Base-by-base conservation (phyloP, 2,113 vertebrate genomes). In the Myodes glareolus region DNA sequence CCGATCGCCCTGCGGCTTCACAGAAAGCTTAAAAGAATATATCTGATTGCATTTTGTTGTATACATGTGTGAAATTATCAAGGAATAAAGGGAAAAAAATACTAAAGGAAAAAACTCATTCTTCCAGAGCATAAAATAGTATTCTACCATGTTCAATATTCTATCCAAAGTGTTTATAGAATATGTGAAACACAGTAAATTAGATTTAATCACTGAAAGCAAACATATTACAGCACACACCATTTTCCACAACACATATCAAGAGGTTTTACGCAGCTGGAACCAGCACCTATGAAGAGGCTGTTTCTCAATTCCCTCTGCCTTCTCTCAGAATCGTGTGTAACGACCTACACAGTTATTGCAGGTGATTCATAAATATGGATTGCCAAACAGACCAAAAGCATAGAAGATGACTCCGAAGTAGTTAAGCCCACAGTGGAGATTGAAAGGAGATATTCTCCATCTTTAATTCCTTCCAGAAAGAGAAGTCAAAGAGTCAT, bases 401-500 rank as follows among this genome's bases (percentile, higher is more conserved):
- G 76, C 81, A 45, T 4, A 39, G 42, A 45, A 72, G 25, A 88
- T 75, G 63, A 23, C 27, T 55, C n/a, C 47, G 63, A 77, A 75
- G 68, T 94, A 93, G 91, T 94, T 93, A 95, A 94, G 96, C 12
- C 55, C 73, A 82, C 27, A 21, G 19, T 70, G 55, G 91, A 90
- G 65, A 97, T 0, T 65, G 68, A 94, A 96, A 81, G 76, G 52
- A 91, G 33, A 17, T 45, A 25, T 70, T 94, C 82, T 96, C 70
- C 45, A 89, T 93, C 67, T 95, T 96, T 82, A 76, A 42, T 89
- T 96, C 96, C 90, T 96, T 91, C 73, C 87, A 95, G 81, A 96
- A 96, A 94, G 39, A 87, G 94, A 96, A 95, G 91, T 72, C 73
- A 90, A 90, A 95, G 42, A 23, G 65, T 91, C 58, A 33, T 73